Base-by-base conservation (phyloP, 2,797 vertebrate genomes). In the Myotis myotis region DNA sequence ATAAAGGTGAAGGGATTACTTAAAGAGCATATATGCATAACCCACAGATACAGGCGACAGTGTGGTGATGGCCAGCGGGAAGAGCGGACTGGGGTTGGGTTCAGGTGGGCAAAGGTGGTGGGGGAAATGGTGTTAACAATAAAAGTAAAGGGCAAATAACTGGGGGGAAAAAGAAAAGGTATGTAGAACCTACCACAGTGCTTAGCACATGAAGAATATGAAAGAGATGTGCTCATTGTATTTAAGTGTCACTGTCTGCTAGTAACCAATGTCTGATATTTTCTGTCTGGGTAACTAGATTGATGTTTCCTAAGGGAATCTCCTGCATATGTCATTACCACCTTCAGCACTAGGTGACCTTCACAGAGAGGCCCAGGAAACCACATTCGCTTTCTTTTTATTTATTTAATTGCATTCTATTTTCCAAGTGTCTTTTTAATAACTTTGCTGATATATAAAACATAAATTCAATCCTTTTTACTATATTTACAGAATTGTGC, bases 381-480 rank as follows among this genome's bases (percentile, higher is more conserved):
- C 55, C 51, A 33, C 64, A 88, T 51, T 55, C 15, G 23, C 88
- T 89, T 30, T 44, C 53, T 55, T 86, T 87, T 90, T 33, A 22
- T 57, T 66, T 62, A 93, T 93, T 93, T 88, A 92, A 85, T 74
- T 91, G 23, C 16, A 68, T 93, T 71, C 78, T 82, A 68, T 70
- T 93, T 96, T 68, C 70, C 4, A 92, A 96, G 93, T 68, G 62
- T 33, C n/a, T 81, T 91, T 91, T 81, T 25, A 93, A 95, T 49
- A 80, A 51, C 13, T 81, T 94, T 91, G 74, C 68, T 91, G 76
- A 62, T 70, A 53, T 84, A 33, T 83, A 86, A 94, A 95, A 72
- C 12, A 25, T 38, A 36, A 88, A 36, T 83, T 88, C 47, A 87
- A 62, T 71, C 44, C 70, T n/a, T 84, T 36, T 74, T 33, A 57